A percentile compares a stretch with the other conserved stretches of the same genome.
Conservation (phyloP, 2,797 vertebrate species). For the Myiotriccus ornatus region DNA sequence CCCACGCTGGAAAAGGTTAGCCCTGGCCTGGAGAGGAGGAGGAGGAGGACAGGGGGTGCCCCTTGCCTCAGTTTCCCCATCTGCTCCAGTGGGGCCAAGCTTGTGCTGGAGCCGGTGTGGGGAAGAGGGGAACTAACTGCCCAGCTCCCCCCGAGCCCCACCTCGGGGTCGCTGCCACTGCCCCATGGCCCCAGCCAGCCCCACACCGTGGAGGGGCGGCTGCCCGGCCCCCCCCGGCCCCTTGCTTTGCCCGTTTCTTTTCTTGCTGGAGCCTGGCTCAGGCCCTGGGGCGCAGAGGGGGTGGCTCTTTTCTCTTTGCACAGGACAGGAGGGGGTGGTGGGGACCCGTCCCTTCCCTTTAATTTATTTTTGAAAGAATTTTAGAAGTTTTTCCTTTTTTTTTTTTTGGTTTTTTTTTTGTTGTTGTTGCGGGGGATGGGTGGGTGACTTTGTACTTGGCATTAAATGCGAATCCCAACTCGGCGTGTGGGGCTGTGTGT, state of each 20-base stretch:
- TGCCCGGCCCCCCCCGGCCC: not conserved
- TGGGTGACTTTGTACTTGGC: not conserved
- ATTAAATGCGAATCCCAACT: not conserved
- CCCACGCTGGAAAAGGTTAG: not conserved
- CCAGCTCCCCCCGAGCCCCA: too few species aligned
- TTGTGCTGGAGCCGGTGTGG: not conserved
- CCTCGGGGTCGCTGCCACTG: not conserved
- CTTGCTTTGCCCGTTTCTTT: slow-evolving; percentile 1
- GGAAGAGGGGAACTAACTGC: not conserved
- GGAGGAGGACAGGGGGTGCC: not conserved
- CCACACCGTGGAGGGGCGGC: not conserved
- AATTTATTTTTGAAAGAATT: slow-evolving; percentile 26
- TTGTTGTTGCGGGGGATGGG: too few species aligned
- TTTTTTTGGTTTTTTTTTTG: not conserved
- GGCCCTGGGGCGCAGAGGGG: not conserved
- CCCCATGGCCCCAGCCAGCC: not conserved
- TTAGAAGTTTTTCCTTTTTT: not conserved
- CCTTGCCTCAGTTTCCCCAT: not conserved
- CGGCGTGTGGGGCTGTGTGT: not conserved
- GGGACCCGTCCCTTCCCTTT: not conserved
- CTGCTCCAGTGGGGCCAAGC: not conserved
- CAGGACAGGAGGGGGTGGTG: slow-evolving; percentile 1
- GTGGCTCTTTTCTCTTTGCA: slow-evolving; percentile 10
- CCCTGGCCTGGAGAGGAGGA: not conserved
- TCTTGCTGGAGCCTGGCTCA: not conserved